Evolutionary conservation across 2,888 invertebrate genomes (phyloP).

Genomic region (Camponotus fellah): DNA sequence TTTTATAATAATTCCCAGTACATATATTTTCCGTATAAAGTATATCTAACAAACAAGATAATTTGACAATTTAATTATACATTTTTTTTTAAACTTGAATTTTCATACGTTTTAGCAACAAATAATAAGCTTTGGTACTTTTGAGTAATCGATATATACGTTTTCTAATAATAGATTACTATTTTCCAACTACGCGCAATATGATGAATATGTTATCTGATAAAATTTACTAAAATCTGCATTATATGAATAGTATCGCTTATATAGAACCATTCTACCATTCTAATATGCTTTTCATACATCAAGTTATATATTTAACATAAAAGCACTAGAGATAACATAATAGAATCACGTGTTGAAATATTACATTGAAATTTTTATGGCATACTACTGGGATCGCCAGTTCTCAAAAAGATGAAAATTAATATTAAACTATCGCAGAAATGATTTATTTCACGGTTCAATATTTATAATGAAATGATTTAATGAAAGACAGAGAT

Average conservation of each 20-base stretch:
- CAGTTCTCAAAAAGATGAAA: slow-evolving; percentile 10
- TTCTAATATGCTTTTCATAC: background rate
- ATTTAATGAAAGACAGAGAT: background rate
- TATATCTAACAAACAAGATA: background rate
- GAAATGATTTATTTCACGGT: slow-evolving; percentile 14
- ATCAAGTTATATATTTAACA: slow-evolving; percentile 39
- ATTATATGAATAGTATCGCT: slow-evolving; percentile 11
- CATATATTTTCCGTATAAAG: background rate
- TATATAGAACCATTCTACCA: background rate
- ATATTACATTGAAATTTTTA: slow-evolving; percentile 34
- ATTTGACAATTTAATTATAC: background rate
- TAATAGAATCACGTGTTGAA: slow-evolving; percentile 10
- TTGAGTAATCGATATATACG: background rate
- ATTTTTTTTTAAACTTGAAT: background rate
- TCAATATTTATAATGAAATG: slow-evolving; percentile 8
- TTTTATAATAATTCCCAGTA: background rate
- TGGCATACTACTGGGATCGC: slow-evolving; percentile 5
- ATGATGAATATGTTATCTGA: background rate
- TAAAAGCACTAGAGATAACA: background rate
- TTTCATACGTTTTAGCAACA: background rate
- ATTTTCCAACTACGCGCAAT: background rate
- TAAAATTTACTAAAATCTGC: slow-evolving; percentile 9
- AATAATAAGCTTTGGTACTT: background rate
- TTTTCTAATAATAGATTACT: background rate
- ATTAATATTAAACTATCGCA: background rate